Conservation (phyloP, 2,797 vertebrate genomes). For the Mormyrus proboscirostris region DNA sequence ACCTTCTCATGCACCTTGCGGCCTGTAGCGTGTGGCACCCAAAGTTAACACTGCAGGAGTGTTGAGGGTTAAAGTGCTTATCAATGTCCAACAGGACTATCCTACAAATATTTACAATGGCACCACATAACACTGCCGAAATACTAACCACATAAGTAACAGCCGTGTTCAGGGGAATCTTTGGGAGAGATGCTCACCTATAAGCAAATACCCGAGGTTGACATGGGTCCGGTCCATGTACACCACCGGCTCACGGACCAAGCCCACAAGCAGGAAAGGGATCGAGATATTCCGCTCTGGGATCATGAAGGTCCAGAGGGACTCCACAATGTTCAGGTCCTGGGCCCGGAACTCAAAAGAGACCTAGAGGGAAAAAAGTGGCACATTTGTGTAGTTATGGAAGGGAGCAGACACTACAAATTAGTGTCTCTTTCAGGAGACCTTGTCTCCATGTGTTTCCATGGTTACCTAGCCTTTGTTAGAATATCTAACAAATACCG, state of each 20-base stretch:
- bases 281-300: constrained; percentile 63
- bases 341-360: constrained; percentile 69
- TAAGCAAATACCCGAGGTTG: constrained; percentile 65
- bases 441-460: not conserved
- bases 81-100: not conserved
- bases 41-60: not conserved
- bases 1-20: constrained; percentile 53
- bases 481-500: not conserved
- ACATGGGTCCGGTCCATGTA: constrained; percentile 69
- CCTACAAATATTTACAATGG: not conserved
- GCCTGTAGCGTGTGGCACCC: constrained; percentile 49
- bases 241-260: constrained; percentile 63
- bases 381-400: not conserved
- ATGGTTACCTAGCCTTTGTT: not conserved
- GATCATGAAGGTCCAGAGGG: constrained; percentile 76
- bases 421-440: not conserved
- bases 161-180: not conserved
- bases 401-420: not conserved
- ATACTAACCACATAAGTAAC: not conserved
- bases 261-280: constrained; percentile 78
- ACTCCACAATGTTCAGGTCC: constrained; percentile 68
- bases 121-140: not conserved
- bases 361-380: constrained; percentile 52
- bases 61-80: not conserved
- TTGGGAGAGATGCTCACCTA: constrained; percentile 54